phyloP scores from a whole-genome alignment of 1,140 invertebrate species.

The Drosophila jambulina region DNA sequence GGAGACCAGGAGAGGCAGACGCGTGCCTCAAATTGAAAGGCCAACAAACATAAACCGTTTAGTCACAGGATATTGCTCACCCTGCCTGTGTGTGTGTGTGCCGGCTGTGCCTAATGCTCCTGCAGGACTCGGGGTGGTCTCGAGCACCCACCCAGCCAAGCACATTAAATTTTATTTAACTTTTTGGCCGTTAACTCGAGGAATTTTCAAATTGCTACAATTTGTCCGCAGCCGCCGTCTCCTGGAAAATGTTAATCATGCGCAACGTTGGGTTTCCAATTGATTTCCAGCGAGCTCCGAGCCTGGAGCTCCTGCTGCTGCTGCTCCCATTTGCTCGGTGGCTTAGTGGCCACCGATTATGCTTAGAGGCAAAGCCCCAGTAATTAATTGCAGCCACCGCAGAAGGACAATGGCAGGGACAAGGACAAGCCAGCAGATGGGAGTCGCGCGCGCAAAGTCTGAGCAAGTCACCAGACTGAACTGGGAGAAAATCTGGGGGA shows the following conservation, averaged over 20 bases:
- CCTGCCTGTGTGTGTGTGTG: slow-evolving; percentile 13
- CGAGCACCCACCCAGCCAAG: slow-evolving; percentile 48
- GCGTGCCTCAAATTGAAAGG: slow-evolving; percentile 83
- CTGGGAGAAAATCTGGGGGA: slow-evolving; percentile 3
- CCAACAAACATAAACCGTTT: slow-evolving; percentile 85
- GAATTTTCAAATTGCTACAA: slow-evolving; percentile 80
- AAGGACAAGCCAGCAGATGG: slow-evolving; percentile 26
- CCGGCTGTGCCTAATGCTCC: slow-evolving; percentile 48
- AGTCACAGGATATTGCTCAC: slow-evolving; percentile 85
- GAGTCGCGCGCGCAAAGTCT: slow-evolving; percentile 13
- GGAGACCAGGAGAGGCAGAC: slow-evolving; percentile 44
- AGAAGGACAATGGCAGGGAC: slow-evolving; percentile 18
- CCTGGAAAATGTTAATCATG: slow-evolving; percentile 65
- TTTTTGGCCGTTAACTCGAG: slow-evolving; percentile 69
- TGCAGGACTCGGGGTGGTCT: slow-evolving; percentile 44
- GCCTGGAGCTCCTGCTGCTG: slow-evolving; percentile 5
- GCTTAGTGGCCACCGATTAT: slow-evolving; percentile 62
- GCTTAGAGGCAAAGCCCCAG: slow-evolving; percentile 57
- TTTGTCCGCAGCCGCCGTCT: slow-evolving; percentile 49
- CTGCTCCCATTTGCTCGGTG: slow-evolving; percentile 39
- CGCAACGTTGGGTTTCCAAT: slow-evolving; percentile 76
- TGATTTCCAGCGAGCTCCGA: slow-evolving; percentile 52
- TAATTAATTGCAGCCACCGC: slow-evolving; percentile 72
- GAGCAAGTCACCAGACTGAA: neutral
- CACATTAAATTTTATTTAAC: slow-evolving; percentile 82